A percentile compares a stretch with the other conserved stretches of the same genome.
These are phyloP conservation scores for Myopa tessellatipennis DNA, from an alignment of 2,888 invertebrate species.

Conservation along the genomic window DNA sequence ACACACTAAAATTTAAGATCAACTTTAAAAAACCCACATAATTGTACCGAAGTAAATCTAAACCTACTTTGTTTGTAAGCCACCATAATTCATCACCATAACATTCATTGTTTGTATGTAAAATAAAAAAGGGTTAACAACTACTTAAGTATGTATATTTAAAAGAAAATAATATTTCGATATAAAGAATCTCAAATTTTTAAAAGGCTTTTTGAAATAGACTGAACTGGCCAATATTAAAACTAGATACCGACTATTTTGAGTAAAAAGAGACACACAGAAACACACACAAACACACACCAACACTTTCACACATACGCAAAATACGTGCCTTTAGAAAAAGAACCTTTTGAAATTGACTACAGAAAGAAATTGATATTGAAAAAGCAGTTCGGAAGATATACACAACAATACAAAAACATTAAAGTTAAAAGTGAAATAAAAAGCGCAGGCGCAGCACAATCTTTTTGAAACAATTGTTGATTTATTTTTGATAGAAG, in stretches of 20 bases:
- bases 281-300: no score
- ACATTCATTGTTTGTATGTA: slow-evolving; percentile 1
- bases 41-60: not conserved
- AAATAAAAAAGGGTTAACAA: not conserved
- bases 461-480: slow-evolving; percentile 30
- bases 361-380: slow-evolving; percentile 23
- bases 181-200: slow-evolving; percentile 63
- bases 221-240: slow-evolving; percentile 51
- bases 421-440: slow-evolving; percentile 4
- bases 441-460: slow-evolving; percentile 32
- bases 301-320: not conserved
- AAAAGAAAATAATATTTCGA: not conserved
- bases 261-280: no score
- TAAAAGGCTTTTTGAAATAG: slow-evolving; percentile 54
- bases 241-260: not conserved
- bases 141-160: slow-evolving; percentile 7
- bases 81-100: not conserved
- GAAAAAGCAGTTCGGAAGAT: slow-evolving; percentile 10
- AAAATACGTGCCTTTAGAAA: slow-evolving; percentile 38
- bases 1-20: slow-evolving; percentile 21
- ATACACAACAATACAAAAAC: not conserved
- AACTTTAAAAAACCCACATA: not conserved
- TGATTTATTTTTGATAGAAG: slow-evolving; percentile 4
- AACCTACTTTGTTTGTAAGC: not conserved
- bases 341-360: slow-evolving; percentile 11